Percentiles rank a stretch among this genome's conserved stretches.
phyloP scores from a whole-genome alignment of 2,113 vertebrate species.

The Psilopogon haemacephalus region DNA sequence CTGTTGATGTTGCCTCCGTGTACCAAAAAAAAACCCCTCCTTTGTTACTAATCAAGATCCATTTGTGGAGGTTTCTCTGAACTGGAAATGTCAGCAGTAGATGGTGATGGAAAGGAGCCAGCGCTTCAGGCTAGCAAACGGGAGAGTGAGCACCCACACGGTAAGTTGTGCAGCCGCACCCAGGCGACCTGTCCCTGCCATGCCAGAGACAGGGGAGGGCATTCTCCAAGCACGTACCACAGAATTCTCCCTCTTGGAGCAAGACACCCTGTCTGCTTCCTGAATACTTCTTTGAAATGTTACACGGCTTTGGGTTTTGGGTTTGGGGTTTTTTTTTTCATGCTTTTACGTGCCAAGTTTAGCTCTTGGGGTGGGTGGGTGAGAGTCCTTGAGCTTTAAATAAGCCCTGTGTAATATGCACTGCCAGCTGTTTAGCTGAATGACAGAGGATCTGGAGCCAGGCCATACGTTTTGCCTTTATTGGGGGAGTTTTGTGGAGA shows the following conservation, averaged over 20 bases:
- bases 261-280: slow-evolving; percentile 57
- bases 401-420: background rate
- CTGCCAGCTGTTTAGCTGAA: slow-evolving; percentile 56
- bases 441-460: background rate
- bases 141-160: background rate
- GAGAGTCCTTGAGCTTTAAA: slow-evolving; percentile 58
- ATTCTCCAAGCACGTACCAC: background rate
- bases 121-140: background rate
- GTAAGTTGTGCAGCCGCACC: background rate
- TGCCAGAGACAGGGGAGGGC: background rate
- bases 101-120: background rate
- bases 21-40: background rate
- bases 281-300: slow-evolving; percentile 58
- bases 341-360: slow-evolving; percentile 16
- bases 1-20: background rate
- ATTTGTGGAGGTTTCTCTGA: background rate
- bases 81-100: background rate
- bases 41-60: background rate
- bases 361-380: slow-evolving; percentile 15
- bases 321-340: slow-evolving; percentile 58
- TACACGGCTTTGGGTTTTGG: slow-evolving; percentile 59
- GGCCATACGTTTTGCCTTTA: background rate
- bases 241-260: background rate
- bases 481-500: background rate
- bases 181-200: background rate